Evolutionary conservation across 2,888 invertebrate genomes (phyloP), one percentile per base, ranked within the genome.

Genomic region (Mythimna pallens): DNA sequence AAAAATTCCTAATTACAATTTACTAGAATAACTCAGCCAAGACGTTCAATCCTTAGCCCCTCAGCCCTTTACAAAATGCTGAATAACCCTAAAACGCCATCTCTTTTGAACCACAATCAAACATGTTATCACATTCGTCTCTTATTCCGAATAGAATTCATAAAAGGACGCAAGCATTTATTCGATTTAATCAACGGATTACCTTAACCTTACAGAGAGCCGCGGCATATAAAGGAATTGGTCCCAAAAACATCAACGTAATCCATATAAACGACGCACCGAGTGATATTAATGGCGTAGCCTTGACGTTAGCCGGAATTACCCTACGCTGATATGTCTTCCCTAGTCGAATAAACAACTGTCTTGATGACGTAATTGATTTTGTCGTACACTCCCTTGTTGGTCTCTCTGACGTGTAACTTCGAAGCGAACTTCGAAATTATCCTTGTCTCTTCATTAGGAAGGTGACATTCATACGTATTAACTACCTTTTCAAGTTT

Each of bases 281-380:
- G 87, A 91, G 89, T 90, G 89, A 91, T 93, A 93, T 93, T 92
- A 92, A 93, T 92, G 90, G 89, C 66, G 30, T 43, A 77, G 78
- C 80, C 73, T 80, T 80, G 80, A 82, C 72, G 80, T 72, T 78
- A 70, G 70, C 64, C 72, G 55, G 83, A 80, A 87, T 87, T 85
- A 79, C 80, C 77, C 80, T 82, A 77, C 72, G 63, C 73, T 83
- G 70, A 77, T 82, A 75, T 76, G 78, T 83, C 73, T 81, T 67
- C 68, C 58, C 73, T 67, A 58, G 73, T 63, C 72, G 80, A 71
- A 75, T 76, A 81, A 78, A 82, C 84, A 83, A 83, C 76, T 66
- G 63, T 63, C 63, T 57, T 80, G 69, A 81, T 70, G 66, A 64
- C 66, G 73, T 78, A 74, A 78, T 81, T 83, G 80, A 78, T 78